Base-by-base conservation (phyloP, 1,140 invertebrate genomes). In the Drosophila busckii region DNA sequence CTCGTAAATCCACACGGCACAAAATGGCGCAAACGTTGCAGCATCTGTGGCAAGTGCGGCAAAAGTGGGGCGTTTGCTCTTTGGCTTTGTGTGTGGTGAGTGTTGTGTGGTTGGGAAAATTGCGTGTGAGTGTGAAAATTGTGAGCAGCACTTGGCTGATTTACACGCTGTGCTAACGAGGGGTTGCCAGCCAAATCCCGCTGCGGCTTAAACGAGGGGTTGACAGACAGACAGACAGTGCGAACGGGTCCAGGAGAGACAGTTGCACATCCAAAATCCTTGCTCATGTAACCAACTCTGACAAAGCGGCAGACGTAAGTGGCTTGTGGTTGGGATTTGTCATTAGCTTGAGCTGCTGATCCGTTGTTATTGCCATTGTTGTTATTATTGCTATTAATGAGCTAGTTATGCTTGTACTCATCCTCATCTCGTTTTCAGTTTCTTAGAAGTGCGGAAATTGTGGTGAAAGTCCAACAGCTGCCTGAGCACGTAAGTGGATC, bases 391-490 rank as follows among this genome's bases (percentile, higher is more conserved):
- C 48, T 59, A 53, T 66, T 80, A 80, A 78, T 71, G 58, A 44
- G 60, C 45, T 60, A 31, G 42, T 53, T 45, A 56, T 25, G 26
- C 19, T 20, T 25, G 40, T 35, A 20, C 17, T 38, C 12, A 22
- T 10, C 15, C 26, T 23, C 16, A 20, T 12, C 12, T 8, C 15
- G 10, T 8, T 15, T 42, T 22, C 9, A 15, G 17, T 28, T 76
- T 67, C 71, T 61, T 64, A 70, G 71, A 78, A 80, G 45, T 61
- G 56, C 52, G 61, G 44, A 64, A 66, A 62, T 53, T 46, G 38
- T 31, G 71, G 66, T 80, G 71, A 78, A 80, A 78, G 73, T 73
- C 56, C 63, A 52, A 58, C 71, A 80, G 73, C 73, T 78, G 71
- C 31, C 42, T 63, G 71, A 78, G 23, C 50, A 9, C 9, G 22